phyloP scores from a whole-genome alignment of 2,113 vertebrate genomes.

The Archocentrus centrarchus region DNA sequence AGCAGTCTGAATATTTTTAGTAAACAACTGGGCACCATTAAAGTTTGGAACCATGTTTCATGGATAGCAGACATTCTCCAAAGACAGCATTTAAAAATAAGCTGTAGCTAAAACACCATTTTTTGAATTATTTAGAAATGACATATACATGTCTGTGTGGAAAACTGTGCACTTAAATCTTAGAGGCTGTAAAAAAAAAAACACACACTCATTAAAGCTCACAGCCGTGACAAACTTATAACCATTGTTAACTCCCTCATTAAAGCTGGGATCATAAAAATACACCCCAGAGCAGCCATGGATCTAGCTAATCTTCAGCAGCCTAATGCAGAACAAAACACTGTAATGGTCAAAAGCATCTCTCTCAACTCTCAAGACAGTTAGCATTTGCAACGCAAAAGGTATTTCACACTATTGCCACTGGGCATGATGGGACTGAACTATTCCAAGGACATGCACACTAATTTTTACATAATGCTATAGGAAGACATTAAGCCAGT shows the following conservation, averaged over 20 bases:
- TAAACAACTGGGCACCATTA: conserved; percentile 60
- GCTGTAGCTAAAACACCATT: conserved; percentile 21
- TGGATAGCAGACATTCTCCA: conserved; percentile 21
- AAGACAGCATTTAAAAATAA: conserved; percentile 35
- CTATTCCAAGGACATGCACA: not conserved
- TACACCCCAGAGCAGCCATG: not conserved
- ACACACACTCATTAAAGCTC: conserved; percentile 29
- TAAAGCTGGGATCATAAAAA: conserved; percentile 35
- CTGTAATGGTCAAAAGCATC: conserved; percentile 15
- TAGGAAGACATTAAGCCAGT: not conserved
- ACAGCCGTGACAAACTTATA: conserved; percentile 19
- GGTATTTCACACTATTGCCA: not conserved
- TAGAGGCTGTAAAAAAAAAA: conserved; percentile 25
- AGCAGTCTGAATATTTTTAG: conserved; percentile 24
- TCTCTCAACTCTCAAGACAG: not conserved
- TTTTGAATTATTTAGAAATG: conserved; percentile 51
- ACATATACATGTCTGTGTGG: not conserved
- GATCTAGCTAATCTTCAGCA: not conserved
- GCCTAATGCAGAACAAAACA: conserved; percentile 8
- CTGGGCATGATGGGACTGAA: not conserved
- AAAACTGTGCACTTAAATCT: conserved; percentile 35
- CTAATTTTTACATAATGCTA: not conserved
- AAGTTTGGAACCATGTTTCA: conserved; percentile 40
- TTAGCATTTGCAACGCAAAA: not conserved
- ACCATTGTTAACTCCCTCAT: conserved; percentile 45